A percentile compares a stretch with the other conserved stretches of the same genome.
Conservation (phyloP, 1,140 invertebrate species). For the Hylaeus volcanicus region DNA sequence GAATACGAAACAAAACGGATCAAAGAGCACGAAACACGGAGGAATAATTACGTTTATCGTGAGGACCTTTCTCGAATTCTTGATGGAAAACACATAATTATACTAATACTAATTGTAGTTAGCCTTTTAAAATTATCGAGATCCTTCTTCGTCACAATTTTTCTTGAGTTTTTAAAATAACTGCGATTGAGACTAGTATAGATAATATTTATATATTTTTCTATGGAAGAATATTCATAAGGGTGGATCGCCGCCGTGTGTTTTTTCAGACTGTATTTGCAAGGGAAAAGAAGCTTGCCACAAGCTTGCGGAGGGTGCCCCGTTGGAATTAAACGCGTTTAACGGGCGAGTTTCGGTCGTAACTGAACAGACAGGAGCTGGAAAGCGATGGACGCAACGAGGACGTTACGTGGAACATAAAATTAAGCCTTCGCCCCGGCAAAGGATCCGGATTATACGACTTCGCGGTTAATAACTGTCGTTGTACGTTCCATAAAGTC, state of each 20-base stretch:
- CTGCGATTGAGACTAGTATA: too few species aligned
- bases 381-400: constrained; percentile 11
- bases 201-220: too few species aligned
- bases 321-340: constrained; percentile 18
- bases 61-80: too few species aligned
- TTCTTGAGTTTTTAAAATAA: too few species aligned
- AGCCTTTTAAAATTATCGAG: too few species aligned
- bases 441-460: constrained; percentile 27
- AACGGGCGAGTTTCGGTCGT: constrained; percentile 12
- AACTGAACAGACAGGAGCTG: not conserved
- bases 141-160: too few species aligned
- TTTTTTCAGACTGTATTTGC: not conserved
- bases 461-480: constrained; percentile 39
- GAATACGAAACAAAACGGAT: not conserved
- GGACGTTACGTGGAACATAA: constrained; percentile 3
- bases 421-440: constrained; percentile 7
- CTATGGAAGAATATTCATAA: not conserved
- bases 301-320: not conserved
- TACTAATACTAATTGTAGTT: too few species aligned
- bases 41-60: too few species aligned
- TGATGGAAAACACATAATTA: too few species aligned
- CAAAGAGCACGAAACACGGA: not conserved
- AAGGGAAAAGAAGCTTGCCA: not conserved
- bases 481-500: constrained; percentile 17
- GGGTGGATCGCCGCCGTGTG: not conserved